These are phyloP conservation scores for Seriola quinqueradiata DNA, from an alignment of 2,113 vertebrate genomes.

Conservation along the genomic window DNA sequence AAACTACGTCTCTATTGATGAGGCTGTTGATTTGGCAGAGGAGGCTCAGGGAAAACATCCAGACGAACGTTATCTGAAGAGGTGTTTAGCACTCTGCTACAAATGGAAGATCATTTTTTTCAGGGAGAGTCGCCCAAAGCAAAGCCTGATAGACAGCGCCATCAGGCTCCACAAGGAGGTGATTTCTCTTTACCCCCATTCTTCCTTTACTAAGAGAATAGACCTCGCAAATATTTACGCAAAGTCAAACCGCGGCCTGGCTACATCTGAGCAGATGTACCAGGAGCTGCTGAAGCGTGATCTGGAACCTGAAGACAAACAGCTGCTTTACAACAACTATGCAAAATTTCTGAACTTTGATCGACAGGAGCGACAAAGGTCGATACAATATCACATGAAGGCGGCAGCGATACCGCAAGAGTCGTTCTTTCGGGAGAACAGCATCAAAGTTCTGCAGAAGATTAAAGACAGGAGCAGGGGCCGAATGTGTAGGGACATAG, in stretches of 20 bases:
- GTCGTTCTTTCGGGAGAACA: background rate
- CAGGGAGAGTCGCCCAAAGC: background rate
- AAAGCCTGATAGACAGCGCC: background rate
- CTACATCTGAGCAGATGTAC: conserved; percentile 34
- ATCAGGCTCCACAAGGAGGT: conserved; percentile 43
- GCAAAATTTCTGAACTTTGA: conserved; percentile 21
- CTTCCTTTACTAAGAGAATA: background rate
- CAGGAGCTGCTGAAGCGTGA: conserved; percentile 19
- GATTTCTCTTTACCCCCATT: conserved; percentile 52
- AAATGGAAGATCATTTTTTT: conserved; percentile 42
- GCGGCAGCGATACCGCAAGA: conserved; percentile 25
- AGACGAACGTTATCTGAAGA: conserved; percentile 56
- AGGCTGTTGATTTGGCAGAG: conserved; percentile 52
- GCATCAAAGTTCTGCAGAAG: conserved; percentile 39
- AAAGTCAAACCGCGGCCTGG: background rate
- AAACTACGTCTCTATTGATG: background rate
- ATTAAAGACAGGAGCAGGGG: background rate
- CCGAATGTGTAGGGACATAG: conserved; percentile 32
- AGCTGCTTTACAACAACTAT: conserved; percentile 50
- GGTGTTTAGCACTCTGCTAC: conserved; percentile 42
- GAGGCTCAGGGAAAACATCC: conserved; percentile 52
- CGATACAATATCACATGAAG: conserved; percentile 53
- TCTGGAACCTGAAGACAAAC: conserved; percentile 30
- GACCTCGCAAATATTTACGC: conserved; percentile 37
- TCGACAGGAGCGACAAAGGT: background rate